A percentile compares a stretch with the other conserved stretches of the same genome.
Evolutionary conservation across 2,113 vertebrate species (phyloP).

Genomic region (Myocastor coypus): DNA sequence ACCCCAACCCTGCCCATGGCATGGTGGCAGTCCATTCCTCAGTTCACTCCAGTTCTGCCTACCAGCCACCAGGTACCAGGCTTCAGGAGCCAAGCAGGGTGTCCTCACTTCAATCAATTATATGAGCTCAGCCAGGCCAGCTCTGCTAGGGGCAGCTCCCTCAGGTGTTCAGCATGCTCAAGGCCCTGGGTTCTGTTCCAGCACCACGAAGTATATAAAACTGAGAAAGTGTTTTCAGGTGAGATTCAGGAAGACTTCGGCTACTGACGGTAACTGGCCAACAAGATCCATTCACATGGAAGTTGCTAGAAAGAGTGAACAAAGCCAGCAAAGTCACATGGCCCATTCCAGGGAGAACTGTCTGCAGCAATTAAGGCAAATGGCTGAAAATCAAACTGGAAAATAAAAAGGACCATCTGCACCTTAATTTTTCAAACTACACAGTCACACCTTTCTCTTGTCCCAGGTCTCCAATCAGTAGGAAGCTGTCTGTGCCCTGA

Average conservation of each 20-base stretch:
- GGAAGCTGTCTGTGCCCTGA: not conserved
- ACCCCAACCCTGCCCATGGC: not conserved
- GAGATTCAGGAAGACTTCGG: not conserved
- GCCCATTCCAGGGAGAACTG: not conserved
- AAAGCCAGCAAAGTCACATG: not conserved
- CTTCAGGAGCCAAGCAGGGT: too few species aligned
- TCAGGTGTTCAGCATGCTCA: fast-evolving
- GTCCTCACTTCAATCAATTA: not conserved
- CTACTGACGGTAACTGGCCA: not conserved
- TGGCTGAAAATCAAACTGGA: not conserved
- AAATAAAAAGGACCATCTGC: not conserved
- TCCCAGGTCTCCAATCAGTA: not conserved
- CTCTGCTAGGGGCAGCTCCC: not conserved
- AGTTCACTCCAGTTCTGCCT: not conserved
- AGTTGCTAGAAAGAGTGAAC: not conserved
- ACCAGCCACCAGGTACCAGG: not conserved
- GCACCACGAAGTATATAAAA: not conserved
- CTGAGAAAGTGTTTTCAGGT: not conserved
- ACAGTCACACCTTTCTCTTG: not conserved
- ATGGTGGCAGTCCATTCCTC: not conserved
- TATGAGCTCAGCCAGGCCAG: not conserved
- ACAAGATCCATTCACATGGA: not conserved
- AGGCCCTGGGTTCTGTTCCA: too few species aligned
- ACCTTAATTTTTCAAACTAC: not conserved
- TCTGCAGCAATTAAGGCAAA: not conserved